Percentiles rank a stretch among this genome's conserved stretches.
Evolutionary conservation across 23 tunicate species (phyloP).

Genomic region (Phallusia fumigata): DNA sequence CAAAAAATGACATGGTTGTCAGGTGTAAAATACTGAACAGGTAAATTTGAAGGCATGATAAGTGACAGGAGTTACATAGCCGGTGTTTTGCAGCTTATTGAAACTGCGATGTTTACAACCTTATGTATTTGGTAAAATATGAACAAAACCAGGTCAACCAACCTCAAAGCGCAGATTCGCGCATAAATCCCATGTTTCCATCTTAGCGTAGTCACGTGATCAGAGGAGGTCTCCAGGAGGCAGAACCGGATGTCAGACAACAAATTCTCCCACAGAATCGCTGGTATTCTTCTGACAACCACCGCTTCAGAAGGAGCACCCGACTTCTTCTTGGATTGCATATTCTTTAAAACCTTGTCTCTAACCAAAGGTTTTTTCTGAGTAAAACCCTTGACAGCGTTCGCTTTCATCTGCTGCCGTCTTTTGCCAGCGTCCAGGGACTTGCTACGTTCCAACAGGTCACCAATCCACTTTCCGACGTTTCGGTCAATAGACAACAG

Average conservation of each 20-base stretch:
- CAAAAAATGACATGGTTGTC: too few species aligned
- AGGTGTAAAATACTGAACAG: too few species aligned
- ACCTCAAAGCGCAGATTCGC: conserved; percentile 5
- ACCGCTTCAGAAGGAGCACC: background rate
- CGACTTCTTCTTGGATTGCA: background rate
- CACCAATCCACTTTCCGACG: conserved; percentile 26
- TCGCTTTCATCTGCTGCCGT: background rate
- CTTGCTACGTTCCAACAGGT: background rate
- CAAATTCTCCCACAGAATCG: conserved; percentile 31
- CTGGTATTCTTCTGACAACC: conserved; percentile 6
- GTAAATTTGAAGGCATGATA: too few species aligned
- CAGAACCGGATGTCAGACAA: conserved; percentile 30
- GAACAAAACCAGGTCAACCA: background rate
- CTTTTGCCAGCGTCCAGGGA: background rate
- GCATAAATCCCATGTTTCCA: conserved; percentile 63
- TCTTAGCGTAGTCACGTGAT: conserved; percentile 33
- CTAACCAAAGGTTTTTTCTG: background rate
- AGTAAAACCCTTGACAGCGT: background rate
- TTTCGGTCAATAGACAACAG: conserved; percentile 51
- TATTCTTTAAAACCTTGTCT: background rate
- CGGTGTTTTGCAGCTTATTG: too few species aligned
- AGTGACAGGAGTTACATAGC: too few species aligned
- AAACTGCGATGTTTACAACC: too few species aligned
- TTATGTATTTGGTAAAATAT: too few species aligned
- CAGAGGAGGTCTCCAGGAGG: conserved; percentile 51